Percentiles rank a stretch among this genome's conserved stretches.
phyloP scores from a whole-genome alignment of 2,113 vertebrate species.

The Solea senegalensis region DNA sequence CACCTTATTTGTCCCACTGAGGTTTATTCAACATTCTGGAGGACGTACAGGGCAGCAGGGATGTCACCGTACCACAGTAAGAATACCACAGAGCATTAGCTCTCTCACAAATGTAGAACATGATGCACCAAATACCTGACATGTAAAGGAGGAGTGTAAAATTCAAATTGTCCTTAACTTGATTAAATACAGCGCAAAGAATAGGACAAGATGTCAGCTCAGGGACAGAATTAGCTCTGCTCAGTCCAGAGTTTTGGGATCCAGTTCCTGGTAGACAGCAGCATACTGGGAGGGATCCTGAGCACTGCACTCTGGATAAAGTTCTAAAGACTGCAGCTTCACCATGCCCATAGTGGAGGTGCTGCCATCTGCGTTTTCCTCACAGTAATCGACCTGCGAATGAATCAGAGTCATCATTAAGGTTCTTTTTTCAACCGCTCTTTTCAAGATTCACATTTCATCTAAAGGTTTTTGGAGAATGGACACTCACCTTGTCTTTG shows the following conservation, averaged over 20 bases:
- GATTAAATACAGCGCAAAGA: constrained; percentile 1
- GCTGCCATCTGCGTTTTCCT: constrained; percentile 19
- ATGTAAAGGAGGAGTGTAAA: neutral
- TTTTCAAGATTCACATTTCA: neutral
- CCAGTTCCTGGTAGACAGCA: constrained; percentile 40
- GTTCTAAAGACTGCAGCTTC: constrained; percentile 26
- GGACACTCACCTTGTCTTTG: constrained; percentile 48
- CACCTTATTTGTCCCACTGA: no score
- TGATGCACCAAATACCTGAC: neutral
- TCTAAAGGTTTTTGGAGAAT: neutral
- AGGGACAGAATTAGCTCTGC: neutral
- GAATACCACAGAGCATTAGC: neutral
- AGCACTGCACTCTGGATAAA: constrained; percentile 20
- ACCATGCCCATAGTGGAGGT: constrained; percentile 18
- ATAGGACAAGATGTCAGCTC: neutral
- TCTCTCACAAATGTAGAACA: neutral
- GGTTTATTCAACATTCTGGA: no score
- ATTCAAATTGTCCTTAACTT: constrained; percentile 23
- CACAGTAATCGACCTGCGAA: constrained; percentile 40
- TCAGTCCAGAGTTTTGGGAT: constrained; percentile 50
- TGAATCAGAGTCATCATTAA: neutral
- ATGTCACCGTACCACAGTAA: neutral
- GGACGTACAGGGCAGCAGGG: neutral
- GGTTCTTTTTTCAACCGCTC: neutral
- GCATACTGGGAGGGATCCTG: constrained; percentile 29